Evolutionary conservation across 2,888 invertebrate species (phyloP).

Genomic region (Luperina testacea): DNA sequence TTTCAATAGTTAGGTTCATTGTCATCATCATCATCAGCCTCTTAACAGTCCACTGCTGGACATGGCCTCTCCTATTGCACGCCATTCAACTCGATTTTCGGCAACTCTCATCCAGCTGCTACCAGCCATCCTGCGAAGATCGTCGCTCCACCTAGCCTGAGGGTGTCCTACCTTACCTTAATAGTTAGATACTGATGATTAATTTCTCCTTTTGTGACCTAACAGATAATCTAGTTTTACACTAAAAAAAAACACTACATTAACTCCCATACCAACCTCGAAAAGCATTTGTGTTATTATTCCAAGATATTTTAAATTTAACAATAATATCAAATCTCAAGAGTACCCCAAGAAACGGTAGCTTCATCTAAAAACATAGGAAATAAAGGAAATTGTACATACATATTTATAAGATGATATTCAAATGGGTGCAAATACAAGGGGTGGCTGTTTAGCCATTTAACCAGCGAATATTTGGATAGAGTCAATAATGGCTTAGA

Average conservation of each 20-base stretch:
- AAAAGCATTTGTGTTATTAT: not conserved
- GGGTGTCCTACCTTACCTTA: not conserved
- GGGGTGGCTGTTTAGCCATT: constrained; percentile 65
- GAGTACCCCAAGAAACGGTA: constrained; percentile 19
- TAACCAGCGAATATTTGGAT: constrained; percentile 58
- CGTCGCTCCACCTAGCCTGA: not conserved
- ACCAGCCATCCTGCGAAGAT: not conserved
- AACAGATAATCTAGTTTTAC: not conserved
- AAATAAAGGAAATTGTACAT: constrained; percentile 61
- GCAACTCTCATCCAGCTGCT: not conserved
- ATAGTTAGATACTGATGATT: not conserved
- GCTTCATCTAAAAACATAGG: constrained; percentile 52
- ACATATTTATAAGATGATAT: constrained; percentile 75
- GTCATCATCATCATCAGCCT: not conserved
- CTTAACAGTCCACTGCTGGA: not conserved
- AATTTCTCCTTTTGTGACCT: not conserved
- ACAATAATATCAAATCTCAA: constrained; percentile 40
- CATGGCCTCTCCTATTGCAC: not conserved
- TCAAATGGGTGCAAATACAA: constrained; percentile 74
- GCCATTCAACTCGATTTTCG: not conserved
- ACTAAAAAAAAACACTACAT: not conserved
- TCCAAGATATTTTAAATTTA: constrained; percentile 17
- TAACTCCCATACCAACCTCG: not conserved
- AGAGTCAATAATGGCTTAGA: constrained; percentile 61
- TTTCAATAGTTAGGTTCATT: not conserved